Evolutionary conservation across 2,113 vertebrate genomes (phyloP), one percentile per base, ranked within the genome.

Genomic region (Rhinopomastus cyanomelas): DNA sequence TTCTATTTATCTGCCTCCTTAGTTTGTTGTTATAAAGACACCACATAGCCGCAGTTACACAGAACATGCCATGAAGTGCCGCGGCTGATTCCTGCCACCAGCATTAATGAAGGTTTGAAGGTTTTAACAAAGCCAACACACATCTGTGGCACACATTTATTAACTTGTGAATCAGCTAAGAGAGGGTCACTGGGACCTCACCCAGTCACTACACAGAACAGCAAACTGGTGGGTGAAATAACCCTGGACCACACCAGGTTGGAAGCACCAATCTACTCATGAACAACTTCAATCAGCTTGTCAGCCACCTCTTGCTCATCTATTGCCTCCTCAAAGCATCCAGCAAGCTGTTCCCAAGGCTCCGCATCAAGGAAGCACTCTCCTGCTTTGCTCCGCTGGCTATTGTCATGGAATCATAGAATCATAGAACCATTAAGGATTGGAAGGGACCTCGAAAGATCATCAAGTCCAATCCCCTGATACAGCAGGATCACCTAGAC

Each of bases 301-400:
- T 68, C 15, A 84, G 3, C 16, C 30, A 12, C 8, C 14, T 7
- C 5, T 2, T 16, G 21, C 25, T 60, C 34, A 79, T 73, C 75
- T 72, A 10, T 23, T 51, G 36, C 18, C 39, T 42, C n/a, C 57
- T 69, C 34, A 42, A 85, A 82, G 25, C 46, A 42, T 11, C 8
- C 56, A 67, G 11, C 21, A 51, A 52, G 12, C 30, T 44, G 6
- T 61, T 64, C 53, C 21, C 57, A 67, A 55, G 16, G 22, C 29
- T 56, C 59, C 22, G 22, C 10, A 25, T 11, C 5, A 9, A 12
- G 7, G 16, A 83, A 48, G 19, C 7, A 4, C 13, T 81, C 8
- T 48, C 30, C 29, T 1, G 2, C 10, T 14, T 3, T 36, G 26
- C 16, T 78, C 37, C 46, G 22, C n/a, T 7, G 0, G 26, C 22